Evolutionary conservation across 2,888 invertebrate genomes (phyloP), one percentile per base, ranked within the genome.

Genomic region (Lordiphosa andalusiaca): DNA sequence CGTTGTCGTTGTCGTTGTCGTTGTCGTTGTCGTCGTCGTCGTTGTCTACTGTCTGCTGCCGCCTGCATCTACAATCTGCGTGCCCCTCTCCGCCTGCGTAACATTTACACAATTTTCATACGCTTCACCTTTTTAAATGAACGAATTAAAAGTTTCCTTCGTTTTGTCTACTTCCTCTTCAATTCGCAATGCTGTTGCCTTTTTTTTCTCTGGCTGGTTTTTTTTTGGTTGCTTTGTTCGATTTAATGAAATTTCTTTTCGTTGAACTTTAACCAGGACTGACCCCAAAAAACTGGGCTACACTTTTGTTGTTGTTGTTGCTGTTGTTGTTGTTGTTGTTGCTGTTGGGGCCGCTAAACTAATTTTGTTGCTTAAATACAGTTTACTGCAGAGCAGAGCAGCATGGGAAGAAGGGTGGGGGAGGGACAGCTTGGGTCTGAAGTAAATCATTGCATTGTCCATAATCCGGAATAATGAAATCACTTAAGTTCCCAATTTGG

Each of bases 401-500:
- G 16, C 16, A 2, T 16, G 16, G 16, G 16, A 16, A n/a, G n/a
- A n/a, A n/a, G n/a, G 16, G 6, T 10, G n/a, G 23, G 44, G 9
- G 10, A 9, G 25, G 13, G 36, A 12, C 13, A 23, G 16, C 9
- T 10, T 12, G 33, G 9, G 12, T 25, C 35, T 23, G 46, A 3
- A 69, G 75, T 78, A 78, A 75, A 82, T 80, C 69, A 71, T 78
- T 73, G 78, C 81, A 73, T 81, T 82, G 75, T 81, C 73, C 75
- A 75, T 84, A 85, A 85, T 85, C 78, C 76, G 73, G 70, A 74
- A 85, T 86, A 84, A 85, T 85, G 83, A 84, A 83, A 84, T 83
- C 84, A 77, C 84, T 84, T 80, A 84, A 85, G 77, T 85, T 85
- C 78, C 70, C 85, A 84, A 85, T 85, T 84, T 73, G 75, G 64